Base-by-base conservation (phyloP, 2,113 vertebrate species). In the Echinops telfairi region DNA sequence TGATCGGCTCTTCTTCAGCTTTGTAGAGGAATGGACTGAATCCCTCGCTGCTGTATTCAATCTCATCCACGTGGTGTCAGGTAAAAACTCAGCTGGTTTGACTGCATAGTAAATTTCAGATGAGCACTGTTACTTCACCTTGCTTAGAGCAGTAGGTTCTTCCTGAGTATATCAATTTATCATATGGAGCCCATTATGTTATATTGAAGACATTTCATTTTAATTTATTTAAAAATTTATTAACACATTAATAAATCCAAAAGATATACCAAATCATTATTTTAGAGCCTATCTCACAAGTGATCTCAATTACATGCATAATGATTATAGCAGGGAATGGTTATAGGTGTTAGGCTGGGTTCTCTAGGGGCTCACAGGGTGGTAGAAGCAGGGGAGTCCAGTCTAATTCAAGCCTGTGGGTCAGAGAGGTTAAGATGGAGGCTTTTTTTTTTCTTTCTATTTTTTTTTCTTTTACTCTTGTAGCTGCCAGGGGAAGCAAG, bases 1-100 rank as follows among this genome's bases (percentile, higher is more conserved):
- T 73, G 98, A 98, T 23, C 95, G 98, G 33, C 98, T 98, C 23
- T 98, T 98, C 97, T 98, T 98, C 97, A 98, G 98, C 92, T 98
- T 98, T 71, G 97, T 98, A 86, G 96, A 97, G 53, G 97, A 98
- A 47, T 98, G 98, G 98, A 98, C 98, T 3, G 98, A 98, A 86
- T 95, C 98, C 62, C 91, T 98, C 75, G 98, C 98, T 90, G 96
- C 97, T 2, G 95, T 89, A 14, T 98, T 98, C 96, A 98, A 98
- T 90, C 92, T 98, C 88, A 96, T 98, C 95, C 98, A 98, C 0
- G 98, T 98, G 83, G 93, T 98, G 0, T 98, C 98, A 97, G 98
- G 98, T 98, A 98, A 97, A 79, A 77, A 0, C 2, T 68, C 19
- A 29, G 20, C 29, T 31, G 0, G 11, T 33, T 16, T 43, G 10